A percentile compares a stretch with the other conserved stretches of the same genome.
Evolutionary conservation across 2,797 vertebrate genomes (phyloP).

Genomic region (Capromys pilorides): DNA sequence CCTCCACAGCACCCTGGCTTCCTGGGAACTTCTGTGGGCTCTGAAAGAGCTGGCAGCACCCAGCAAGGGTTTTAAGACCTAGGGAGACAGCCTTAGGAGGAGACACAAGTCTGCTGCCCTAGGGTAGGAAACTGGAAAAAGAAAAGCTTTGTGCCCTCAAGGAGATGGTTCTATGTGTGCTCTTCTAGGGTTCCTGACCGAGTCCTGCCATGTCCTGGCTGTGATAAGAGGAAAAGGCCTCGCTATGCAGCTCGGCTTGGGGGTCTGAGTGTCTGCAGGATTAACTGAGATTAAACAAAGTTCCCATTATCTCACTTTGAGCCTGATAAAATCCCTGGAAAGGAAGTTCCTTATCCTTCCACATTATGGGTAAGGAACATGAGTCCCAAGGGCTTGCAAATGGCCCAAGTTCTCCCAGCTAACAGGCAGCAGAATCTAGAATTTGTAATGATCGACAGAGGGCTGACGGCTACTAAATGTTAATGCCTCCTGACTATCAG

Average conservation of each 20-base stretch:
- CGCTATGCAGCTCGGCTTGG: background rate
- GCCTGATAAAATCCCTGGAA: slow-evolving; percentile 18
- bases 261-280: background rate
- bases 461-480: background rate
- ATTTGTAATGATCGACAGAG: background rate
- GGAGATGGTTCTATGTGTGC: background rate
- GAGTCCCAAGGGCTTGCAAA: background rate
- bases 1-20: background rate
- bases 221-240: background rate
- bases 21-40: background rate
- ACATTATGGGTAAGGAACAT: background rate
- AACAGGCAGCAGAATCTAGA: background rate
- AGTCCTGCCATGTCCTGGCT: background rate
- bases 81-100: background rate
- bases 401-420: background rate
- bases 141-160: background rate
- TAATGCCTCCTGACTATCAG: background rate
- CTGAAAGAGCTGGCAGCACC: background rate
- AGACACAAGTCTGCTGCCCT: background rate
- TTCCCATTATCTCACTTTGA: slow-evolving; percentile 15
- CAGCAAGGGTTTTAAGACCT: background rate
- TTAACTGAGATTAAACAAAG: slow-evolving; percentile 39
- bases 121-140: background rate
- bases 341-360: slow-evolving; percentile 5
- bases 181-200: background rate